phyloP scores from a whole-genome alignment of 2,888 invertebrate genomes.

The Ormyrus nitidulus region DNA sequence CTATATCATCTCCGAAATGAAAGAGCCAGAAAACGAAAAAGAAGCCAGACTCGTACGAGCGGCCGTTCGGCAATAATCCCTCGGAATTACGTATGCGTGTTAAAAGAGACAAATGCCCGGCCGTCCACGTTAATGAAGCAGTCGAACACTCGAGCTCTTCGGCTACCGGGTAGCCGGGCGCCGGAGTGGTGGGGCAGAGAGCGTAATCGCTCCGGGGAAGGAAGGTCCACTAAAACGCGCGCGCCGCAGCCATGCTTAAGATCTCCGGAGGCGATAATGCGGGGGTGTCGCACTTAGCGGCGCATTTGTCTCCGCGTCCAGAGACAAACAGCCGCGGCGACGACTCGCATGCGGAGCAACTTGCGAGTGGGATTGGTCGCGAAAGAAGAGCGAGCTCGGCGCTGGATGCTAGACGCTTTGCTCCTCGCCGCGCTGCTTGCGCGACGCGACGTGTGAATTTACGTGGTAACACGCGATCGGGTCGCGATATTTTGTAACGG shows the following conservation, averaged over 20 bases:
- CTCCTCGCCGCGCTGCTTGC: slow-evolving; percentile 10
- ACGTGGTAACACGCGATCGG: slow-evolving; percentile 23
- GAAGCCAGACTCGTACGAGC: neutral
- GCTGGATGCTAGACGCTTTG: too few species aligned
- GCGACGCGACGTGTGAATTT: slow-evolving; percentile 8
- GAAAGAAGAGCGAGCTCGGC: slow-evolving; percentile 10
- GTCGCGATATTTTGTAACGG: neutral
- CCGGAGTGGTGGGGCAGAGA: slow-evolving; percentile 34
- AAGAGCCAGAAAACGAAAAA: slow-evolving; percentile 6
- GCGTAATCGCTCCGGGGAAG: slow-evolving; percentile 60
- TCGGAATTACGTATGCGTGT: slow-evolving; percentile 32
- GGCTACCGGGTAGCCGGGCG: slow-evolving; percentile 61
- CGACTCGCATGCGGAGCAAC: neutral
- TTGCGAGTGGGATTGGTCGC: slow-evolving; percentile 19
- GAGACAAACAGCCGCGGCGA: slow-evolving; percentile 37
- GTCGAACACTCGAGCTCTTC: slow-evolving; percentile 64
- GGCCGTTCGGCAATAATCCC: slow-evolving; percentile 12
- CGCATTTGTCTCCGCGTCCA: slow-evolving; percentile 62
- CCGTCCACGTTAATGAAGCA: slow-evolving; percentile 65
- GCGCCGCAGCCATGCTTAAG: slow-evolving; percentile 61
- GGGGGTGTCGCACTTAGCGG: slow-evolving; percentile 68
- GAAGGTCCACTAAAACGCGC: slow-evolving; percentile 57
- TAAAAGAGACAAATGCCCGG: slow-evolving; percentile 67
- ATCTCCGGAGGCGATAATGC: slow-evolving; percentile 69
- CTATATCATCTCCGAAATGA: slow-evolving; percentile 3